These are phyloP conservation scores for Smittia aterrima DNA, from an alignment of 2,888 invertebrate genomes.

Conservation along the genomic window DNA sequence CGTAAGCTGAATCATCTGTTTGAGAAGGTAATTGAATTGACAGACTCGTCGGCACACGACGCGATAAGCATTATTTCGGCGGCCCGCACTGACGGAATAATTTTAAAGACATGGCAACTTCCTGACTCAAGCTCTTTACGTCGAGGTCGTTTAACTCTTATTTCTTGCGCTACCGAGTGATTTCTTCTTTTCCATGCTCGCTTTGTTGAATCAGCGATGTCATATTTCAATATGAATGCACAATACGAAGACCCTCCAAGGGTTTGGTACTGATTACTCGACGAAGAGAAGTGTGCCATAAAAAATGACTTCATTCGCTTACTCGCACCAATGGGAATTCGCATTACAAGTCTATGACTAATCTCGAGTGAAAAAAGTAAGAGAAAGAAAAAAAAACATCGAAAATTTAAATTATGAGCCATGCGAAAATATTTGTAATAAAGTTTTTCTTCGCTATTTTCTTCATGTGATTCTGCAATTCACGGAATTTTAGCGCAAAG, in stretches of 20 bases:
- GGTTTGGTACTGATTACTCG: not conserved
- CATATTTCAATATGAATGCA: not conserved
- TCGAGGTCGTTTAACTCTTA: slow-evolving; percentile 37
- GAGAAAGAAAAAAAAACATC: not conserved
- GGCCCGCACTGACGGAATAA: not conserved
- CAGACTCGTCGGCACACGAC: not conserved
- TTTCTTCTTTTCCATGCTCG: not conserved
- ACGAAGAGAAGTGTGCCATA: not conserved
- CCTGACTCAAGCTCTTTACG: slow-evolving; percentile 27
- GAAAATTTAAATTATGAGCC: not conserved
- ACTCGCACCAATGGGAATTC: not conserved
- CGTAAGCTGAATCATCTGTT: not conserved
- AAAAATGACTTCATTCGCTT: slow-evolving; percentile 4
- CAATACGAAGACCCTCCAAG: slow-evolving; percentile 5
- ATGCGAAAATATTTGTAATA: slow-evolving; percentile 27
- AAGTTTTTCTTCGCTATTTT: not conserved
- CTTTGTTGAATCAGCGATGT: not conserved
- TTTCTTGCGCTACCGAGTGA: not conserved
- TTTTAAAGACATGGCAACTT: slow-evolving; percentile 26
- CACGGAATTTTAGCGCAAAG: not conserved
- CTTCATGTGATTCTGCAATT: slow-evolving; percentile 13
- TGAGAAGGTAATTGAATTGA: not conserved
- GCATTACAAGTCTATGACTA: not conserved
- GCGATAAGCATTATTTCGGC: not conserved
- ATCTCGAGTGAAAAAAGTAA: not conserved